phyloP scores from a whole-genome alignment of 2,797 vertebrate species.

The Peromyscus nudipes region DNA sequence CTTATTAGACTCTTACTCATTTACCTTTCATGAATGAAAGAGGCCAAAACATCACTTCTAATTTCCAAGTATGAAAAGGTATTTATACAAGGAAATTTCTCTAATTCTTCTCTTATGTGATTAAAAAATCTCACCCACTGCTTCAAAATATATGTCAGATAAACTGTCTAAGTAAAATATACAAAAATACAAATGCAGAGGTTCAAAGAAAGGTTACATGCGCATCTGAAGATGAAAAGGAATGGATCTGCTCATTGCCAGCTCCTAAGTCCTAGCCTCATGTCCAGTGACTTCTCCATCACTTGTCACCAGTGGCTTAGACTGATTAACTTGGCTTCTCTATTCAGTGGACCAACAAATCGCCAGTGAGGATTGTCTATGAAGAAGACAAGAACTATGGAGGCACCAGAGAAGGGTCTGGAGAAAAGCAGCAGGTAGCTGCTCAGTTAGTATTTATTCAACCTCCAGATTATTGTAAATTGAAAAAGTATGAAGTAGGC shows the following conservation, averaged over 20 bases:
- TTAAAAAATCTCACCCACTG: not conserved
- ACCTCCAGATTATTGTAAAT: not conserved
- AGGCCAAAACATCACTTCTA: not conserved
- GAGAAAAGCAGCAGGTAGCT: not conserved
- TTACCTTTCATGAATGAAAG: slow-evolving; percentile 21
- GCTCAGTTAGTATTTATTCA: not conserved
- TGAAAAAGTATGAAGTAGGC: not conserved
- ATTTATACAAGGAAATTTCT: not conserved
- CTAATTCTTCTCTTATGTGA: not conserved
- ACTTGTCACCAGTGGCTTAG: not conserved
- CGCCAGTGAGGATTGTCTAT: not conserved
- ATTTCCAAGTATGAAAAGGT: not conserved
- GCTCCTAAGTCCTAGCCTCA: not conserved
- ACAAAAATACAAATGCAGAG: not conserved
- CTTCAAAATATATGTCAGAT: slow-evolving; percentile 4
- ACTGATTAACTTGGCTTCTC: not conserved
- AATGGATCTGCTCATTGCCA: not conserved
- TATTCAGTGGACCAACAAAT: not conserved
- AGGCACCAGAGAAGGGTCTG: not conserved
- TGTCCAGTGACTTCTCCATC: not conserved
- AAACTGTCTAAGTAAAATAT: slow-evolving; percentile 24
- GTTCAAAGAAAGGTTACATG: not conserved
- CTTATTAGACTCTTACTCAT: not conserved
- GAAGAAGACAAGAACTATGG: not conserved
- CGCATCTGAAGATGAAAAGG: not conserved